These are phyloP conservation scores for Cephus spinipes DNA, from an alignment of 2,888 invertebrate species.

Conservation along the genomic window DNA sequence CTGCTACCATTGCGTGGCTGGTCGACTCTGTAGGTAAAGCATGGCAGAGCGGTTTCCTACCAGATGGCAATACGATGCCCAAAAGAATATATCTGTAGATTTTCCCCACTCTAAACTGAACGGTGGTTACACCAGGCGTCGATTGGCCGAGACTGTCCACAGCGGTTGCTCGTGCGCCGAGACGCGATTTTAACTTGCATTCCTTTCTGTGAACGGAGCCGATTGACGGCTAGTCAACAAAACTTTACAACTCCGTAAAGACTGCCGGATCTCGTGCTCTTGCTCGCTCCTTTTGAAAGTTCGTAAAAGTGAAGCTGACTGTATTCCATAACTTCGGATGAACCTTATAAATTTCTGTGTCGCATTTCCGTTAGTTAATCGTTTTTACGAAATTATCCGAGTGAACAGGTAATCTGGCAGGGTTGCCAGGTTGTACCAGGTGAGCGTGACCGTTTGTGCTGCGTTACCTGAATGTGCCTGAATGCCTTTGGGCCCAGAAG, in stretches of 20 bases:
- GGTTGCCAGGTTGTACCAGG: slow-evolving; percentile 41
- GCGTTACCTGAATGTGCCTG: slow-evolving; percentile 22
- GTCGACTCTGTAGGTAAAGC: neutral
- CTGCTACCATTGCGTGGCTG: too few species aligned
- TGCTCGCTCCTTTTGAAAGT: neutral
- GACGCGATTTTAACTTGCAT: slow-evolving; percentile 47
- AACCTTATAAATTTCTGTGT: neutral
- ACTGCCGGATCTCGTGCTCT: neutral
- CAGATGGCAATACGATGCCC: neutral
- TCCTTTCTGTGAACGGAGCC: slow-evolving; percentile 40
- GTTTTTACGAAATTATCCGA: neutral
- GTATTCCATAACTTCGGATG: neutral
- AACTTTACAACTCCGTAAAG: neutral
- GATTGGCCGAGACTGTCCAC: neutral
- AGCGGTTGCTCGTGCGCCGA: slow-evolving; percentile 24
- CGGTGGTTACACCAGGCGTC: neutral
- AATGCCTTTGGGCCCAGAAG: neutral
- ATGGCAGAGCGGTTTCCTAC: neutral
- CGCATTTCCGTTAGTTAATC: neutral
- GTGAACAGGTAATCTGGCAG: slow-evolving; percentile 22
- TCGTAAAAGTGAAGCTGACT: neutral
- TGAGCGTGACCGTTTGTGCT: slow-evolving; percentile 42
- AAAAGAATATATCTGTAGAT: neutral
- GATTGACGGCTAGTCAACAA: slow-evolving; percentile 29
- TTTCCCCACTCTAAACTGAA: neutral